Percentiles rank a stretch among this genome's conserved stretches.
These are phyloP conservation scores for Mugil cephalus DNA, from an alignment of 2,113 vertebrate species.

Conservation along the genomic window DNA sequence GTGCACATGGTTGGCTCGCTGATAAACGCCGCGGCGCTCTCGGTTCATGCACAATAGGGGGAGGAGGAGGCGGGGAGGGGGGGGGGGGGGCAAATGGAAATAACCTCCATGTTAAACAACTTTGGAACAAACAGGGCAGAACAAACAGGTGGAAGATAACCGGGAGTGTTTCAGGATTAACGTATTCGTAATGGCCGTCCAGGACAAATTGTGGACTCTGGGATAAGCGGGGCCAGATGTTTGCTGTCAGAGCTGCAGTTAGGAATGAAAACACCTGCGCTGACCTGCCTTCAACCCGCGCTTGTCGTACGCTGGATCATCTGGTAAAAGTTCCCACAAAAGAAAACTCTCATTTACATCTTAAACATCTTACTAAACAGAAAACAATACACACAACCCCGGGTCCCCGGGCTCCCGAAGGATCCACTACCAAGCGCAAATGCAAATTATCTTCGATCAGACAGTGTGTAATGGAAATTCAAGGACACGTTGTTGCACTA, in stretches of 20 bases:
- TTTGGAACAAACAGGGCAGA: neutral
- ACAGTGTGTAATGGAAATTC: slow-evolving; percentile 5
- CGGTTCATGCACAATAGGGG: slow-evolving; percentile 27
- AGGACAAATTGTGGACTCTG: slow-evolving; percentile 5
- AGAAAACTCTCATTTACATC: neutral
- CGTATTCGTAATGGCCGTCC: neutral
- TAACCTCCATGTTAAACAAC: slow-evolving; percentile 19
- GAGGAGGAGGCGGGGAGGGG: neutral
- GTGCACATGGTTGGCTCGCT: slow-evolving; percentile 37
- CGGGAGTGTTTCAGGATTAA: slow-evolving; percentile 16
- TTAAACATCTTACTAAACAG: slow-evolving; percentile 3
- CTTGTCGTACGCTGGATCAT: neutral
- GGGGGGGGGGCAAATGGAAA: slow-evolving; percentile 22
- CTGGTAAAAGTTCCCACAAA: neutral
- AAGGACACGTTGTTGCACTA: slow-evolving; percentile 25
- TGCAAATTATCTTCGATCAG: slow-evolving; percentile 18
- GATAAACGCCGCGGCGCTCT: slow-evolving; percentile 47
- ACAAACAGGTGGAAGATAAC: neutral
- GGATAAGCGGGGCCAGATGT: slow-evolving; percentile 8
- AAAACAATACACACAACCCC: slow-evolving; percentile 9
- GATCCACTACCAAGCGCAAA: slow-evolving; percentile 6
- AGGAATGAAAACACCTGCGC: neutral
- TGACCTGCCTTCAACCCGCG: neutral
- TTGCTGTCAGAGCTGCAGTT: slow-evolving; percentile 14
- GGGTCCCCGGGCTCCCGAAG: neutral